phyloP scores from a whole-genome alignment of 2,888 invertebrate genomes.

The Gortyna flavago region DNA sequence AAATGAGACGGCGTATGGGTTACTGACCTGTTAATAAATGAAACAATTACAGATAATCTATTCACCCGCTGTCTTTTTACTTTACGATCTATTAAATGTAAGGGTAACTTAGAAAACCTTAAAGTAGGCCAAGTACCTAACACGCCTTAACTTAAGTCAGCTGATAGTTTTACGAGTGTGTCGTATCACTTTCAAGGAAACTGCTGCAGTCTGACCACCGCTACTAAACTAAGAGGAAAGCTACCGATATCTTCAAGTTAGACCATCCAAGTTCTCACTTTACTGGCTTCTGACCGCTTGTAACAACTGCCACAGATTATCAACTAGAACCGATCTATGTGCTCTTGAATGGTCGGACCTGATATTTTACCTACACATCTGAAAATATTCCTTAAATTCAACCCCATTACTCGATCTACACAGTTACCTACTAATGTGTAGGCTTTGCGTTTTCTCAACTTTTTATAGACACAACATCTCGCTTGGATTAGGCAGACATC shows the following conservation, averaged over 20 bases:
- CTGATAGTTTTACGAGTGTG: conserved; percentile 45
- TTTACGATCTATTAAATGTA: background rate
- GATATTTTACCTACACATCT: background rate
- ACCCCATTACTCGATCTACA: background rate
- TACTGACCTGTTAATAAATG: background rate
- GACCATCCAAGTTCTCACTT: conserved; percentile 54
- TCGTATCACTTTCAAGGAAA: conserved; percentile 50
- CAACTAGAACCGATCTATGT: background rate
- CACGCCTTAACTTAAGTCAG: conserved; percentile 18
- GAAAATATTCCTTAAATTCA: background rate
- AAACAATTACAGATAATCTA: conserved; percentile 2
- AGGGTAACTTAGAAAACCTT: conserved; percentile 9
- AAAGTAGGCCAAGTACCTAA: conserved; percentile 17
- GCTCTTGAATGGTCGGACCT: background rate
- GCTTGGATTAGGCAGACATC: background rate
- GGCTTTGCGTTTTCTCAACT: background rate
- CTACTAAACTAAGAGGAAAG: conserved; percentile 35
- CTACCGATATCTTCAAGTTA: conserved; percentile 50
- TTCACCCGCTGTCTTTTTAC: background rate
- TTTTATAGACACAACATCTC: background rate
- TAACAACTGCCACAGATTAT: conserved; percentile 49
- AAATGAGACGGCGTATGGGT: background rate
- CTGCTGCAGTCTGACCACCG: conserved; percentile 43
- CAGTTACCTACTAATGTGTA: no score
- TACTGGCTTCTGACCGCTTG: conserved; percentile 45